Evolutionary conservation across 2,888 invertebrate genomes (phyloP), one percentile per base, ranked within the genome.

Genomic region (Leptopilina myrica): DNA sequence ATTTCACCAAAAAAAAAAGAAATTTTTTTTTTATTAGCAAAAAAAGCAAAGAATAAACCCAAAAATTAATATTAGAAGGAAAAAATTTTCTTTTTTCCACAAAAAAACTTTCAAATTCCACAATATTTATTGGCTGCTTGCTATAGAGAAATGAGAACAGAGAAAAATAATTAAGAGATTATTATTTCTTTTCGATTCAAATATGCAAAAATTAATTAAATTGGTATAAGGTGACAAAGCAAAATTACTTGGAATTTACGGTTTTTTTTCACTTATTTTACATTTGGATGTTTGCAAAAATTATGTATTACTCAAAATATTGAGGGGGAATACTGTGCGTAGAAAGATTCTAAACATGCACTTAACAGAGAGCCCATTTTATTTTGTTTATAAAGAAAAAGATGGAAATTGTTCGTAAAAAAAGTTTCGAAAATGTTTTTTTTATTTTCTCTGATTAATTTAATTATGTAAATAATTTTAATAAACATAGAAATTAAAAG

Each of bases 1-100:
- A 87, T 83, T 14, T n/a, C 4, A 12, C 43, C 43, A 15, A 59
- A 59, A 20, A 15, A 62, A 62, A 62, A 20, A 20, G 53, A 20
- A 7, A 20, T 20, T 7, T 15, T 33, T 15, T 33, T 15, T n/a
- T 56, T 33, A 33, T 1, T n/a, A 73, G 53, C 40, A 73, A 33
- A 33, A 33, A 33, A 33, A 20, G 20, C 0, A 20, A 5, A 33
- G 33, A 33, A 33, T 33, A 33, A 33, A 33, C 33, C 20, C 20
- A 20, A 33, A 33, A 33, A 33, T 33, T 33, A 33, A 33, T 33
- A 33, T 33, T 33, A 33, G 33, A 59, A 20, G 56, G 56, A 66
- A 11, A n/a, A 1, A n/a, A 59, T 56, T 6, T n/a, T 53, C 40
- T n/a, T 56, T 11, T 56, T 33, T n/a, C n/a, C 20, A 20, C n/a